Conservation (phyloP, 2,888 invertebrate genomes). For the Helicoverpa assulta region DNA sequence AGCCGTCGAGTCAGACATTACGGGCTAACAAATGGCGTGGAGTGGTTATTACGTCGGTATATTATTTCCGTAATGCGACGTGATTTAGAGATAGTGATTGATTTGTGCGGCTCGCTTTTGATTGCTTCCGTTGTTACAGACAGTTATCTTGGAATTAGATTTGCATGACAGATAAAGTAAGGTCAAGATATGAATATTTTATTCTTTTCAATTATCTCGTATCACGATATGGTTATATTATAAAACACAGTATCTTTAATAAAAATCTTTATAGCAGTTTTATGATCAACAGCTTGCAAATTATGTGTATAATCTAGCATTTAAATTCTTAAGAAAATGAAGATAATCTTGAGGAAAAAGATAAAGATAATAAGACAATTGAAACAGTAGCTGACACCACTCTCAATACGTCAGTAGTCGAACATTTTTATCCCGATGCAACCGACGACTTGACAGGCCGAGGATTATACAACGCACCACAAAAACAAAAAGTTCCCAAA, state of each 20-base stretch:
- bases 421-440: conserved; percentile 71
- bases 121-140: conserved; percentile 56
- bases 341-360: conserved; percentile 1
- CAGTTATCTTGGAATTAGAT: conserved; percentile 46
- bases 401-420: conserved; percentile 60
- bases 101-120: conserved; percentile 55
- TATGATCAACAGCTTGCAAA: not conserved
- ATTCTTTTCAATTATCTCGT: conserved; percentile 18
- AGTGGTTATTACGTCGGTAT: conserved; percentile 71
- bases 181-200: conserved; percentile 35
- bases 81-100: conserved; percentile 64
- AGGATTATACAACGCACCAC: conserved; percentile 70
- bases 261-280: conserved; percentile 24
- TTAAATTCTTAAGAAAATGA: not conserved
- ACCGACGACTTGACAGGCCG: conserved; percentile 73
- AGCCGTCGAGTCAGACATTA: conserved; percentile 86
- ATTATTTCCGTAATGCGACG: conserved; percentile 65
- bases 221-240: conserved; percentile 26
- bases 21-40: conserved; percentile 85
- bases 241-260: conserved; percentile 13
- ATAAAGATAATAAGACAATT: conserved; percentile 46
- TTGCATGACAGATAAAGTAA: conserved; percentile 34
- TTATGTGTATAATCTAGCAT: not conserved
- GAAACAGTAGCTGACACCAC: conserved; percentile 67
- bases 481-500: conserved; percentile 66